Evolutionary conservation across 2,888 invertebrate genomes (phyloP), one percentile per base, ranked within the genome.

Genomic region (Atethmia centrago): DNA sequence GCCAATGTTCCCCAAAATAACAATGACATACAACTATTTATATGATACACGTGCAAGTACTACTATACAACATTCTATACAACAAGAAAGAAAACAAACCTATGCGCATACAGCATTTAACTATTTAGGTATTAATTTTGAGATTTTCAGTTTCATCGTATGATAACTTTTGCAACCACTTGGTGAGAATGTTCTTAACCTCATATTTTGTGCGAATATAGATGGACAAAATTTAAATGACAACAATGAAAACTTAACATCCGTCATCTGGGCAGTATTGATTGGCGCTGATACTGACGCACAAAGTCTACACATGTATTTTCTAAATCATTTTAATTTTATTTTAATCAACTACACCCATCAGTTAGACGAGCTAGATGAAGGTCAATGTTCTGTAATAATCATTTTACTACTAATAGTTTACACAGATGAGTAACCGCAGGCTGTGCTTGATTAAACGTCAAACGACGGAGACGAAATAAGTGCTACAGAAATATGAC

Each of bases 321-420:
- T 12, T 51, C 14, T 76, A 40, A 36, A 76, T 76, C 2, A 62
- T 56, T 61, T 81, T 62, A 31, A 62, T 76, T 75, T 75, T 51
- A 81, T 81, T 81, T 75, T 53, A 76, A 77, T 82, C 53, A 62
- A 79, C 68, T 65, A 55, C 66, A 66, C 28, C 31, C 78, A 66
- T 55, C 36, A 55, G 53, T 80, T 51, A 49, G 56, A 79, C 58
- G 42, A 49, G 58, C 53, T 66, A 73, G 36, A 31, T 73, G 75
- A 74, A 84, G 81, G 71, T 84, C 75, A 84, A 84, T 61, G 75
- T 84, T 84, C 74, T 56, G 67, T 83, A 79, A 68, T 70, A 53
- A 70, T 59, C 3, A 59, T 79, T 71, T 82, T 63, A 67, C 63
- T 49, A 42, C 56, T 74, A 70, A 83, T 80, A 78, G 62, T 68